Evolutionary conservation across 2,888 invertebrate genomes (phyloP).

Genomic region (Ethmia dodecea): DNA sequence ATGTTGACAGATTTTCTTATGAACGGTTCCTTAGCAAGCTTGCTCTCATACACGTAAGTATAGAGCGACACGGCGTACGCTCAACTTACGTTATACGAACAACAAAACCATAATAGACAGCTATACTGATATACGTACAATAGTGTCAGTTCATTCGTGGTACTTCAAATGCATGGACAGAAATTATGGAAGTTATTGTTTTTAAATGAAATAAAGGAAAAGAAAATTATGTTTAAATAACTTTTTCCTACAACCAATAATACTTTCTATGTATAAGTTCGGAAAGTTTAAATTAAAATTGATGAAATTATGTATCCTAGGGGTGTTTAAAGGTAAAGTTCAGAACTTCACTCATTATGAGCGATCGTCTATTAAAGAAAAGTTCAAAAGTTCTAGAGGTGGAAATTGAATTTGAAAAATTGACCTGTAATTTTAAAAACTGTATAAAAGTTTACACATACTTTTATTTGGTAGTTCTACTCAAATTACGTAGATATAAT

Average conservation of each 20-base stretch:
- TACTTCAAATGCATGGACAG: too few relatives aligned
- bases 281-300: slow-evolving; percentile 40
- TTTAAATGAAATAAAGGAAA: too few relatives aligned
- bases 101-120: slow-evolving; percentile 37
- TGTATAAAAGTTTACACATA: background rate
- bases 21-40: slow-evolving; percentile 40
- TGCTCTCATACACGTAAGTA: slow-evolving; percentile 37
- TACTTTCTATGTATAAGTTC: slow-evolving; percentile 1
- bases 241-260: background rate
- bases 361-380: slow-evolving; percentile 23
- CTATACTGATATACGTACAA: slow-evolving; percentile 6
- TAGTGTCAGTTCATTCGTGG: slow-evolving; percentile 2
- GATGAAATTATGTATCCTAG: slow-evolving; percentile 30
- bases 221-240: too few relatives aligned
- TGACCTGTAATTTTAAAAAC: background rate
- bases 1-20: background rate
- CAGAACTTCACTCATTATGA: slow-evolving; percentile 30
- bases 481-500: too few relatives aligned
- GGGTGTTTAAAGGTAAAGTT: slow-evolving; percentile 28
- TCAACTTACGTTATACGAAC: slow-evolving; percentile 40
- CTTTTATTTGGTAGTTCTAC: too few relatives aligned
- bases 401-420: slow-evolving; percentile 1
- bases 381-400: slow-evolving; percentile 2
- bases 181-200: too few relatives aligned
- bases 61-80: slow-evolving; percentile 36